Evolutionary conservation across 1,140 invertebrate species (phyloP).

Genomic region (Holotrichia oblita): DNA sequence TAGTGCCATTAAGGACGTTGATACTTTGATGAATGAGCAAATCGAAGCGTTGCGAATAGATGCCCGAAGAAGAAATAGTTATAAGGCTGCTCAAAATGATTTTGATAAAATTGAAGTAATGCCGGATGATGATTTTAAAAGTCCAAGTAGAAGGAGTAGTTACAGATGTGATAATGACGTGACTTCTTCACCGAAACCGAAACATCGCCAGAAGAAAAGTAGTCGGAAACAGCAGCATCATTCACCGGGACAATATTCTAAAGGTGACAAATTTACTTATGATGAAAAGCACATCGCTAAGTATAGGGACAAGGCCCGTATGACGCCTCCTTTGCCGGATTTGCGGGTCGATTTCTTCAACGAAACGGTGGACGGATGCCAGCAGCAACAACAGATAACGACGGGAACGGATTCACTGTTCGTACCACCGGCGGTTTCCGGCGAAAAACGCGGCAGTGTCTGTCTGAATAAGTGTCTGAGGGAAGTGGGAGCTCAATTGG

Average conservation of each 20-base stretch:
- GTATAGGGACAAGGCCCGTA: constrained; percentile 58
- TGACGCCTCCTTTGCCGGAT: constrained; percentile 68
- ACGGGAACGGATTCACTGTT: constrained; percentile 36
- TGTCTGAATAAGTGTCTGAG: constrained; percentile 61
- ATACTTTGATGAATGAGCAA: constrained; percentile 57
- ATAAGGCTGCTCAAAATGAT: constrained; percentile 56
- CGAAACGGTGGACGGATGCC: constrained; percentile 58
- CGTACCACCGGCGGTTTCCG: constrained; percentile 45
- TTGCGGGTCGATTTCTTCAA: constrained; percentile 70
- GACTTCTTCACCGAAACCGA: constrained; percentile 54
- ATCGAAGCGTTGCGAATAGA: constrained; percentile 56
- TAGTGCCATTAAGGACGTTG: constrained; percentile 49
- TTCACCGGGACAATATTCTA: constrained; percentile 50
- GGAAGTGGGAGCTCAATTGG: constrained; percentile 59
- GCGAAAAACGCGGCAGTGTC: constrained; percentile 60
- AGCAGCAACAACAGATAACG: constrained; percentile 18
- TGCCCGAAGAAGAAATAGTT: constrained; percentile 56
- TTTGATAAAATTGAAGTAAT: constrained; percentile 55
- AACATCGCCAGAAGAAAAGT: constrained; percentile 57
- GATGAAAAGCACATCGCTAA: constrained; percentile 57
- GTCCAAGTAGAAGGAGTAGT: not conserved
- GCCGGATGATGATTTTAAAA: constrained; percentile 20
- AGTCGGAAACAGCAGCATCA: constrained; percentile 51
- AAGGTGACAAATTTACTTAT: constrained; percentile 62
- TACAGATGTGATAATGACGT: constrained; percentile 49